phyloP scores from a whole-genome alignment of 2,113 vertebrate genomes.

The Saguinus midas region DNA sequence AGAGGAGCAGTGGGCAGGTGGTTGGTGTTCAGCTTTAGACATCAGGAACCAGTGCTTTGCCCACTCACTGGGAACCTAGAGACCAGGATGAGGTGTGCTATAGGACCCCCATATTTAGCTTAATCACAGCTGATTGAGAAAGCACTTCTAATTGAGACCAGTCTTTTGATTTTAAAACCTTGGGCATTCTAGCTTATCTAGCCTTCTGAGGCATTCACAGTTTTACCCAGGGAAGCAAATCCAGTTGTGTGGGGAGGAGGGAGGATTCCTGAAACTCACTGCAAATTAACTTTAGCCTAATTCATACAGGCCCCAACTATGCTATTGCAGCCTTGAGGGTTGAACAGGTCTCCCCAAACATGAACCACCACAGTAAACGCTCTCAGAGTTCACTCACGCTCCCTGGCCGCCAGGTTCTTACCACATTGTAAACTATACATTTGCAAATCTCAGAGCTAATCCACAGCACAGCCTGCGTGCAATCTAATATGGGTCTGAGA shows the following conservation, averaged over 20 bases:
- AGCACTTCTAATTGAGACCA: background rate
- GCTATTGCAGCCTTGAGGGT: conserved; percentile 46
- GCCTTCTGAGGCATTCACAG: background rate
- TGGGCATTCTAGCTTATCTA: background rate
- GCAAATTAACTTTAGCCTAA: background rate
- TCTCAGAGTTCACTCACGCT: background rate
- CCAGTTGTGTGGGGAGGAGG: background rate
- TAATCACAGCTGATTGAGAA: background rate
- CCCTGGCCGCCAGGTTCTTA: conserved; percentile 65
- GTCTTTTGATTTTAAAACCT: background rate
- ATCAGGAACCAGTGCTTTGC: background rate
- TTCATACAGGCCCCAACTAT: background rate
- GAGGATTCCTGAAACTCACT: background rate
- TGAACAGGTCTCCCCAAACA: background rate
- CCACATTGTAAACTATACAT: conserved; percentile 81
- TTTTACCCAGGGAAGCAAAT: background rate
- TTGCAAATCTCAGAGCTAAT: conserved; percentile 81
- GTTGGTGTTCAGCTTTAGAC: background rate
- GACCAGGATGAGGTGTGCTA: background rate
- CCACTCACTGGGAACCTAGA: background rate
- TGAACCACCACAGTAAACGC: background rate
- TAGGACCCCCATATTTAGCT: background rate
- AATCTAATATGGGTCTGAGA: conserved; percentile 75
- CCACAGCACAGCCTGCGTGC: conserved; percentile 70
- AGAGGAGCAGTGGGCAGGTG: background rate